phyloP scores from a whole-genome alignment of 2,797 vertebrate genomes.

The Syndactyla subalaris region DNA sequence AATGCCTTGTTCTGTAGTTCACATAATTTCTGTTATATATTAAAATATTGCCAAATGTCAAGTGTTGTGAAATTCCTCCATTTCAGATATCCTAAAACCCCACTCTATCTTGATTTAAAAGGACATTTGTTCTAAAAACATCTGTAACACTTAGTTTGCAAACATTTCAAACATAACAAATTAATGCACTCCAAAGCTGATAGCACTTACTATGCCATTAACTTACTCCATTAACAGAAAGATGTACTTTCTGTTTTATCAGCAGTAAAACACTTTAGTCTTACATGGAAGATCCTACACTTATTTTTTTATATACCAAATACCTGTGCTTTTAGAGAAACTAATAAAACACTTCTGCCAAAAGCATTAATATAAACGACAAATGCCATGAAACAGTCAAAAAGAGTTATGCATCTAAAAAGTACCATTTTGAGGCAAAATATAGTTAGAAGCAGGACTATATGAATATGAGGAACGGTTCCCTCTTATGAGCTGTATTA shows the following conservation, averaged over 20 bases:
- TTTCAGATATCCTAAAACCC: background rate
- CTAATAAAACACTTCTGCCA: background rate
- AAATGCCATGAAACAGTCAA: background rate
- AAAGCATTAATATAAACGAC: background rate
- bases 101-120: background rate
- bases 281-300: background rate
- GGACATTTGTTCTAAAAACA: background rate
- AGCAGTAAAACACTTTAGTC: background rate
- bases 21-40: background rate
- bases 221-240: background rate
- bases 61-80: background rate
- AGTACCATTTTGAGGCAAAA: background rate
- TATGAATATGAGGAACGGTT: background rate
- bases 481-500: background rate
- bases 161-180: constrained; percentile 36
- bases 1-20: background rate
- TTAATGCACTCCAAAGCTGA: background rate
- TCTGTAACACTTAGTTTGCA: background rate
- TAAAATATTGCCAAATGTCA: background rate
- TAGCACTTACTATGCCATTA: constrained; percentile 9
- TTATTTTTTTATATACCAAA: background rate
- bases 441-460: background rate
- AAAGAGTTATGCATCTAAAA: background rate
- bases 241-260: background rate
- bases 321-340: background rate